phyloP scores from a whole-genome alignment of 2,888 invertebrate species.

The Graphium colonna region DNA sequence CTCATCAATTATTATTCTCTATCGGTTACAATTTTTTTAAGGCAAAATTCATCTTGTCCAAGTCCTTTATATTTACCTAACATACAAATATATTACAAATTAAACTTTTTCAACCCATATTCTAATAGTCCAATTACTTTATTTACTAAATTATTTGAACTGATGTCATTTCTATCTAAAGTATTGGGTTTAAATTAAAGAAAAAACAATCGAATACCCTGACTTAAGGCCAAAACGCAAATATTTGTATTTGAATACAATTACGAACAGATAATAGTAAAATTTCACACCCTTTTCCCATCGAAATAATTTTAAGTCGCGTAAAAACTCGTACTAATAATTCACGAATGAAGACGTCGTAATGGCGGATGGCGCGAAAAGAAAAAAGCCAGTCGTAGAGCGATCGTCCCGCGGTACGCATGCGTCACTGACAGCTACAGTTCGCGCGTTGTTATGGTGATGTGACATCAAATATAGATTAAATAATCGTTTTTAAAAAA shows the following conservation, averaged over 20 bases:
- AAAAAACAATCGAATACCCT: no score
- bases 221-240: no score
- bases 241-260: neutral
- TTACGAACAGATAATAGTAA: neutral
- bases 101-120: no score
- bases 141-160: no score
- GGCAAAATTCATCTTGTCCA: no score
- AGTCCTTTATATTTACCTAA: no score
- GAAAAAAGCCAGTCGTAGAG: slow-evolving; percentile 62
- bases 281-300: neutral
- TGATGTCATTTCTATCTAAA: no score
- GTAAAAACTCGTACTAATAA: neutral
- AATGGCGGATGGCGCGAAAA: slow-evolving; percentile 63
- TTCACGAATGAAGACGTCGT: slow-evolving; percentile 8
- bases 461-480: slow-evolving; percentile 43
- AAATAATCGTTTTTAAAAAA: slow-evolving; percentile 38
- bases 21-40: no score
- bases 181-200: no score
- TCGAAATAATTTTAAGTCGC: slow-evolving; percentile 1
- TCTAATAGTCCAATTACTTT: no score
- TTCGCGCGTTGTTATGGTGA: slow-evolving; percentile 54
- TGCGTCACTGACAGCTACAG: slow-evolving; percentile 51
- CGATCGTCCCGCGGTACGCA: slow-evolving; percentile 49
- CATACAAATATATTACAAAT: no score
- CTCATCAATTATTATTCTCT: no score